Conservation (phyloP, 2,113 vertebrate genomes). For the Atractosteus spatula region DNA sequence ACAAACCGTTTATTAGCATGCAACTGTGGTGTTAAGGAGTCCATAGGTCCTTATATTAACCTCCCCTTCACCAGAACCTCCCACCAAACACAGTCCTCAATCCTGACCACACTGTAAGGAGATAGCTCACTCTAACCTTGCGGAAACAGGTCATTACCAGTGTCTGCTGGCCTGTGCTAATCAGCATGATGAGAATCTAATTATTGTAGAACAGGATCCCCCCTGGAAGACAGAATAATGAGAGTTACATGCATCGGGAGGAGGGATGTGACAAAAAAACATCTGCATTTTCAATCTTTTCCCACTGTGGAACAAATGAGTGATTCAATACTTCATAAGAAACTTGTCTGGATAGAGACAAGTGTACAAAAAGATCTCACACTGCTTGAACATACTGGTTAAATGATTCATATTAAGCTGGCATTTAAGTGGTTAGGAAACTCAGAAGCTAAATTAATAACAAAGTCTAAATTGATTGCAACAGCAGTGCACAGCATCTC, state of each 20-base stretch:
- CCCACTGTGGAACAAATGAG: conserved; percentile 35
- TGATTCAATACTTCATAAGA: conserved; percentile 26
- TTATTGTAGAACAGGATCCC: neutral
- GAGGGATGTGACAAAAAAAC: neutral
- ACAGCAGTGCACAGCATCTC: too few relatives aligned
- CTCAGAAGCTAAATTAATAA: too few relatives aligned
- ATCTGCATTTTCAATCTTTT: conserved; percentile 39
- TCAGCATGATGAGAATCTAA: neutral
- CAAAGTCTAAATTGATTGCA: too few relatives aligned
- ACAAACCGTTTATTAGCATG: neutral
- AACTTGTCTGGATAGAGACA: conserved; percentile 11
- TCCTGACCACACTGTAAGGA: neutral
- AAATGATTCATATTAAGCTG: too few relatives aligned
- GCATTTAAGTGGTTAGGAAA: too few relatives aligned
- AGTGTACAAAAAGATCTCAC: too few relatives aligned
- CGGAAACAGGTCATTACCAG: conserved; percentile 4
- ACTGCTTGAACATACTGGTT: too few relatives aligned
- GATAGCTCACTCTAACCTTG: conserved; percentile 3
- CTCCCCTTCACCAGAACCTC: too few relatives aligned
- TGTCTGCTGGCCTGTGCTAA: conserved; percentile 1
- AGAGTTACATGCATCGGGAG: neutral
- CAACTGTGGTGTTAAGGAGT: neutral
- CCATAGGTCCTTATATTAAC: neutral
- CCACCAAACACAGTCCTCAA: neutral
- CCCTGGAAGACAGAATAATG: neutral